These are phyloP conservation scores for Leptopterna dolabrata DNA, from an alignment of 2,888 invertebrate species.

Conservation along the genomic window DNA sequence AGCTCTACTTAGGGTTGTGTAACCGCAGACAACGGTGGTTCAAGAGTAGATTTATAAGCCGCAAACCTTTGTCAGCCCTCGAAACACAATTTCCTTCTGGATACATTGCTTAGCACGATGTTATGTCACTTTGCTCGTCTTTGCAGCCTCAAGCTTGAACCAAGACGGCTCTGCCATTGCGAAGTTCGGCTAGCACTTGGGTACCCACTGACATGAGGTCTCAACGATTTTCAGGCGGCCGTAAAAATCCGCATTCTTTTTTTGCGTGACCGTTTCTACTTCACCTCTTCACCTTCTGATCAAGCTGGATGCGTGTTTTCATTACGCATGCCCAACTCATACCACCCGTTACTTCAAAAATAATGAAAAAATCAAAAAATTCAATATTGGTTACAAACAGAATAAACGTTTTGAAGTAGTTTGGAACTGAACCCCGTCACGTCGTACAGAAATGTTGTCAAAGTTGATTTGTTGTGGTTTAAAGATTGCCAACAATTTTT, in stretches of 20 bases:
- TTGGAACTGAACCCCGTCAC: too few relatives aligned
- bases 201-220: background rate
- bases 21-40: background rate
- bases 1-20: background rate
- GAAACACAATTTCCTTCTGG: constrained; percentile 26
- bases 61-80: background rate
- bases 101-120: background rate
- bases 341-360: background rate
- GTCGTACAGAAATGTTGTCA: too few relatives aligned
- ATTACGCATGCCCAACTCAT: background rate
- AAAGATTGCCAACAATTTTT: too few relatives aligned
- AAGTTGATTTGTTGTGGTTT: too few relatives aligned
- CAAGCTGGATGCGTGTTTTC: background rate
- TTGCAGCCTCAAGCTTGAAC: background rate
- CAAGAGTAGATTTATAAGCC: constrained; percentile 12
- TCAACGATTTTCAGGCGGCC: background rate
- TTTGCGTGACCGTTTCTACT: background rate
- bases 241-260: background rate
- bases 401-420: too few relatives aligned
- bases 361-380: background rate
- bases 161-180: background rate
- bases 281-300: background rate
- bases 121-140: background rate
- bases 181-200: background rate
- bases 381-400: background rate